Percentiles rank a stretch among this genome's conserved stretches.
These are phyloP conservation scores for Sus cebifrons DNA, from an alignment of 2,797 vertebrate species.

Conservation along the genomic window DNA sequence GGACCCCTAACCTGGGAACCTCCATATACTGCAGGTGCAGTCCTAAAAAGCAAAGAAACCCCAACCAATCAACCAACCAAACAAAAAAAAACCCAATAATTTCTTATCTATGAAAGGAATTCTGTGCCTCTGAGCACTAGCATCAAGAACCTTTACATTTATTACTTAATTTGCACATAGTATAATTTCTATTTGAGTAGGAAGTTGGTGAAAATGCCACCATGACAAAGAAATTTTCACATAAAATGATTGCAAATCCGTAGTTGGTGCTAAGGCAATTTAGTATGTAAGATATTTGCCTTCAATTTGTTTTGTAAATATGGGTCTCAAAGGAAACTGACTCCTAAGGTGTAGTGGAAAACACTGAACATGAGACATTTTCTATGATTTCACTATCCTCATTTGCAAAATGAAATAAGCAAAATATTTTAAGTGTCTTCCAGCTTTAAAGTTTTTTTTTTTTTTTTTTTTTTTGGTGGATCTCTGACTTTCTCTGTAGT, in stretches of 20 bases:
- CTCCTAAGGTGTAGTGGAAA: slow-evolving; percentile 18
- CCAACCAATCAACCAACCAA: too few species aligned
- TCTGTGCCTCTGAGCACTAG: neutral
- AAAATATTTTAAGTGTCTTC: slow-evolving; percentile 54
- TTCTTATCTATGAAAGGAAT: slow-evolving; percentile 53
- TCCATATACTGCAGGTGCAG: too few species aligned
- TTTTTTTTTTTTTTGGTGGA: slow-evolving; percentile 13
- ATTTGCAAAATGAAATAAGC: slow-evolving; percentile 58
- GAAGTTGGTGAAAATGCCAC: slow-evolving; percentile 56
- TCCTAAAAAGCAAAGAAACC: too few species aligned
- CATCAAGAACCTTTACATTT: slow-evolving; percentile 62
- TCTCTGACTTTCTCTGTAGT: slow-evolving; percentile 22
- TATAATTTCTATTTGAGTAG: slow-evolving; percentile 63
- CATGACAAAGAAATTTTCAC: slow-evolving; percentile 39
- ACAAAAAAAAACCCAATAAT: neutral
- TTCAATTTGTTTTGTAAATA: slow-evolving; percentile 71
- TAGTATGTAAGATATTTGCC: slow-evolving; percentile 25
- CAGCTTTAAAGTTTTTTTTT: slow-evolving; percentile 6
- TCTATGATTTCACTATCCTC: slow-evolving; percentile 1
- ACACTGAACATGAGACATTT: neutral
- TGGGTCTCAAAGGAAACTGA: slow-evolving; percentile 44
- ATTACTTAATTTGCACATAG: slow-evolving; percentile 53
- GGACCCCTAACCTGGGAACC: too few species aligned
- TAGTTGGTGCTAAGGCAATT: slow-evolving; percentile 16
- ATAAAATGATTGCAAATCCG: slow-evolving; percentile 42